Evolutionary conservation across 1,140 invertebrate species (phyloP).

Genomic region (Drosophila mauritiana): DNA sequence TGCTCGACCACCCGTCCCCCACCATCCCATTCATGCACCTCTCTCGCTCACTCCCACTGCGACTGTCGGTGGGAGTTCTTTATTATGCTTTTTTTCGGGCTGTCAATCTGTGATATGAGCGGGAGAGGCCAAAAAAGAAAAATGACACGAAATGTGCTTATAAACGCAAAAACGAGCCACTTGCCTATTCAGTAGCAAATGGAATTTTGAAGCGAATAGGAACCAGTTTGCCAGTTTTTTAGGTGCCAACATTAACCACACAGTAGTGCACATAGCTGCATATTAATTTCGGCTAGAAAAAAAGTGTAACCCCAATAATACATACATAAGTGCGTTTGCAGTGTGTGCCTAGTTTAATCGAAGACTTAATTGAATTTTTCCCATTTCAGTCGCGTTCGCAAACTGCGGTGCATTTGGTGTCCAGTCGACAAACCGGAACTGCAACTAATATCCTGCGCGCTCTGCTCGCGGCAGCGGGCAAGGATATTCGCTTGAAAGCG

Average conservation of each 20-base stretch:
- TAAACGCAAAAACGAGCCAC: constrained; percentile 67
- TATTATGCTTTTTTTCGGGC: constrained; percentile 35
- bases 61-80: constrained; percentile 42
- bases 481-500: constrained; percentile 92
- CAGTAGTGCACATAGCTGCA: constrained; percentile 1
- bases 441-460: constrained; percentile 94
- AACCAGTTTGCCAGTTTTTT: constrained; percentile 39
- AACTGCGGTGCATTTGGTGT: constrained; percentile 95
- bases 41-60: constrained; percentile 15
- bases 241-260: constrained; percentile 42
- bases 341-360: constrained; percentile 1
- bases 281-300: background rate
- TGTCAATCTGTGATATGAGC: constrained; percentile 78
- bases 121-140: constrained; percentile 42
- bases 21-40: background rate
- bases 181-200: constrained; percentile 69
- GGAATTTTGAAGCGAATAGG: constrained; percentile 76
- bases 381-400: constrained; percentile 87
- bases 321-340: constrained; percentile 1
- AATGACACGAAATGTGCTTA: constrained; percentile 81
- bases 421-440: constrained; percentile 94
- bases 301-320: constrained; percentile 24
- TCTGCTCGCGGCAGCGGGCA: constrained; percentile 92
- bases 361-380: background rate
- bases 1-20: background rate